Evolutionary conservation across 2,888 invertebrate species (phyloP), one percentile per base, ranked within the genome.

Genomic region (Liodrosophila aerea): DNA sequence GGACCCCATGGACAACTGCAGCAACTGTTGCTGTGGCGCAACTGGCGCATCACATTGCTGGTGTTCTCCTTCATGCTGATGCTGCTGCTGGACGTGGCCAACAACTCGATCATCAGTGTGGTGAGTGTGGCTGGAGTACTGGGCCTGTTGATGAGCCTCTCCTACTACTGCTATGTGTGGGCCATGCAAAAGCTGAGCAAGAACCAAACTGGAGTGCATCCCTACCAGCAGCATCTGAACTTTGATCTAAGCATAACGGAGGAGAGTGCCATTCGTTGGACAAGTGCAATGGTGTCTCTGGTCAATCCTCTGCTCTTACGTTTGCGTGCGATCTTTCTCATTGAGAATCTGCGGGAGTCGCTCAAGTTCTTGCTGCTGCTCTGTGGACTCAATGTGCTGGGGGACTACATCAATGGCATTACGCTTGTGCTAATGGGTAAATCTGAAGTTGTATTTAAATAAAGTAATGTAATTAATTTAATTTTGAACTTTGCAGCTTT

Each of bases 81-180:
- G 8, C 4, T 77, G 4, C 44, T 74, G 1, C 37, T 60, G 44
- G 78, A 75, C 36, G 40, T 74, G 12, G 22, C 66, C 2, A 5
- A 13, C 11, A 61, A 66, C 31, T 66, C 82, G 0, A 18, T 58
- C 0, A 41, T 75, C 31, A 77, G 71, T 22, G 82, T 77, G 13
- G 4, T 66, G 0, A 70, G 77, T 33, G 59, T 81, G 1, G 43
- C 49, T 1, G 63, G 57, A 0, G 15, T 70, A 4, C 29, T 60
- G n/a, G 5, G 30, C 4, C 16, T 77, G 0, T 12, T 40, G n/a
- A 3, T 51, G 0, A 31, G 46, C 34, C 41, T 82, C 1, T 12
- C 7, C 9, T 82, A 74, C 27, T 60, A 49, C 33, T 39, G 52
- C 13, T 73, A 50, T 22, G 59, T 75, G 15, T 59, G 73, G 70